Evolutionary conservation across 2,888 invertebrate genomes (phyloP), one percentile per base, ranked within the genome.

Genomic region (Tanytarsus gracilentus): DNA sequence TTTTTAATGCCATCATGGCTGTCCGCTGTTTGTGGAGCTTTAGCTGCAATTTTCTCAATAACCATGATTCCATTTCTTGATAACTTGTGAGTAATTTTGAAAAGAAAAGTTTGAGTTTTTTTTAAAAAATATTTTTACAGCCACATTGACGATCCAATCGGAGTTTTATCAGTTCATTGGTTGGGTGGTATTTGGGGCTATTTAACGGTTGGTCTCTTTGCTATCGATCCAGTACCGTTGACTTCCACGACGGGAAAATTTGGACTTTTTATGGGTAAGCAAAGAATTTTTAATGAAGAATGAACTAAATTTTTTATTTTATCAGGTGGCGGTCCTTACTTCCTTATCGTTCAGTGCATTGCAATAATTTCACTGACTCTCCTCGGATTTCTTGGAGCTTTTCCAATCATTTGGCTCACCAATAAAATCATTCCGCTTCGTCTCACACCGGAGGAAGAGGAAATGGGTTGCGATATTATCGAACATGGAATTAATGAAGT

Each of bases 151-250:
- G 91, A 92, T 72, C 91, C 91, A 0, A 90, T 92, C 0, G 88
- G 89, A 0, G 91, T 91, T 0, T 81, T 86, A 1, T 80, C 89
- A 0, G 88, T 89, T 1, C 90, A 89, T 68, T 88, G 88, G 67
- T 75, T 79, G 29, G 77, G 79, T 44, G 82, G 82, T 0, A 71
- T 82, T 33, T 81, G 82, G 82, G 82, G 91, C 11, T 83, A 91
- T 25, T 61, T 91, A 11, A 85, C 89, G 0, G 88, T 91, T 1
- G 92, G 91, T 0, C 75, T 91, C 1, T 91, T 91, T 68, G 88
- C 88, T 14, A 83, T 87, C 60, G 79, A 85, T 68, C 89, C 90
- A 0, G 73, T 78, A 53, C 84, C 89, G 0, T 76, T 89, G 70
- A 77, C 80, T 52, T 84, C 88, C 0, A 90, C 89, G 0, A 78